Conservation (phyloP, 2,113 vertebrate species). For the Corythornis vintsioides region DNA sequence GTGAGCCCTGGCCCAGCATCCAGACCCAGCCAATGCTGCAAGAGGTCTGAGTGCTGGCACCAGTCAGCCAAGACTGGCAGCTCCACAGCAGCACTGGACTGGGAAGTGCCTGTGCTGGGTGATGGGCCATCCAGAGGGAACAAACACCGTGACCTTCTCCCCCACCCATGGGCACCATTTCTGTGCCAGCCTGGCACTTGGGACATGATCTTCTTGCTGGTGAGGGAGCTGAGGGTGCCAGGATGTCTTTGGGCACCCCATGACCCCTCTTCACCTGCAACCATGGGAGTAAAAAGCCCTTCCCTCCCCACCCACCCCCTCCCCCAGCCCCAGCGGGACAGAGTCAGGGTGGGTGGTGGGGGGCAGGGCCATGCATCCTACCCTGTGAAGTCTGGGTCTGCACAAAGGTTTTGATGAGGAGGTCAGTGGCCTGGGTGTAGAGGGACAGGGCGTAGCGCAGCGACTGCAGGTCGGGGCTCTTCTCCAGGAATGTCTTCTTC, state of each 20-base stretch:
- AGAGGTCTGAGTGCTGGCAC: not conserved
- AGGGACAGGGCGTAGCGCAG: constrained; percentile 95
- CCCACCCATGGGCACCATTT: not conserved
- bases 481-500: constrained; percentile 98
- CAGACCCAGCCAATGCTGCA: rapidly evolving
- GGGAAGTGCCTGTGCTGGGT: not conserved
- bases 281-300: not conserved
- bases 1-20: not conserved
- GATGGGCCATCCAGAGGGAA: not conserved
- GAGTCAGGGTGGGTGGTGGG: not conserved
- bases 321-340: not conserved
- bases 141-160: not conserved
- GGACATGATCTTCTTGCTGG: not conserved
- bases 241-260: not conserved
- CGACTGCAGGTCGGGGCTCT: constrained; percentile 94
- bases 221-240: not conserved
- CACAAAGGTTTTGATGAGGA: constrained; percentile 97
- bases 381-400: constrained; percentile 93
- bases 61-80: rapidly evolving
- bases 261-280: not conserved
- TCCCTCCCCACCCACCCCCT: not conserved
- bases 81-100: not conserved
- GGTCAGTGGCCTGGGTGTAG: constrained; percentile 97
- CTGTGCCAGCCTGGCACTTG: not conserved
- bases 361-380: constrained; percentile 48